Percentiles rank a stretch among this genome's conserved stretches.
Conservation (phyloP, 2,113 vertebrate species). For the Amphilophus citrinellus region DNA sequence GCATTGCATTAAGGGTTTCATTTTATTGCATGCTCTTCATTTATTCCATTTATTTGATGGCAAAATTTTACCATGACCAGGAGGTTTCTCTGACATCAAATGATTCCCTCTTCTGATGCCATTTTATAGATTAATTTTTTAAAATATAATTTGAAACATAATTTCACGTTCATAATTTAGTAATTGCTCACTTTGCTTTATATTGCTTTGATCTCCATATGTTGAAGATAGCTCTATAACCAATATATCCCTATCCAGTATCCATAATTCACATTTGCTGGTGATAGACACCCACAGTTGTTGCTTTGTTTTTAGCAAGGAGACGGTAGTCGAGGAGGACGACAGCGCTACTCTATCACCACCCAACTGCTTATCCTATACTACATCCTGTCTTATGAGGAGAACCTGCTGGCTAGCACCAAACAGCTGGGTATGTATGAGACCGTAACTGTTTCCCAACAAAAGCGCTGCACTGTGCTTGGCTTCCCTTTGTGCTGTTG, state of each 20-base stretch:
- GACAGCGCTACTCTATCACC: slow-evolving; percentile 90
- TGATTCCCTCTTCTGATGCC: background rate
- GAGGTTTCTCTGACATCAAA: too few relatives aligned
- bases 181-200: background rate
- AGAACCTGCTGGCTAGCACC: slow-evolving; percentile 93
- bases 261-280: background rate
- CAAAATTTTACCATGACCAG: too few relatives aligned
- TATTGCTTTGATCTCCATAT: background rate
- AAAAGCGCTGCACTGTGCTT: background rate
- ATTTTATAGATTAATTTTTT: background rate
- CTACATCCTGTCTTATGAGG: slow-evolving; percentile 95
- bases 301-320: slow-evolving; percentile 73
- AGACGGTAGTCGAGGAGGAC: slow-evolving; percentile 80
- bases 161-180: background rate
- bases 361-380: slow-evolving; percentile 95
- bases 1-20: background rate
- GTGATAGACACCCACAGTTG: background rate
- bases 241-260: background rate
- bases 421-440: slow-evolving; percentile 89
- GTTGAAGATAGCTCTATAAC: background rate
- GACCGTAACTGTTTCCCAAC: background rate
- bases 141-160: fast-evolving
- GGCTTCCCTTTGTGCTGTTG: slow-evolving; percentile 15
- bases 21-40: background rate
- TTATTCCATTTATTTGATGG: too few relatives aligned